Evolutionary conservation across 2,797 vertebrate species (phyloP), one percentile per base, ranked within the genome.

Genomic region (Peromyscus nudipes): DNA sequence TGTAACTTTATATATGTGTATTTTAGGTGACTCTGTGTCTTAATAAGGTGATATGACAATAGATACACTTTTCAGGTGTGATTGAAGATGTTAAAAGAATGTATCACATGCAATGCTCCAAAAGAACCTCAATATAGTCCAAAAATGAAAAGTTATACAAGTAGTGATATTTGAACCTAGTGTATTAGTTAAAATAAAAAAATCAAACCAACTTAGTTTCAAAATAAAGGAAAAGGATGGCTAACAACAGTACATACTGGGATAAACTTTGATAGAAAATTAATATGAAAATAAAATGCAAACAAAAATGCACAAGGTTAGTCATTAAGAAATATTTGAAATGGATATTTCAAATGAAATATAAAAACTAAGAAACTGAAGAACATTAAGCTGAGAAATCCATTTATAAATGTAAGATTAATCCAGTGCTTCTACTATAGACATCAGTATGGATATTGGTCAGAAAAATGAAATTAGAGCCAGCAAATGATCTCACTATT

Each of bases 331-430:
- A 17, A 71, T 11, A 69, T 31, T 89, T 90, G 25, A 92, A 79
- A 75, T n/a, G 43, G 40, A 23, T 40, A 69, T 89, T 95, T 85
- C 65, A 91, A 81, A 40, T 37, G 40, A 94, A 96, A 95, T 37
- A 43, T 46, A 76, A 21, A 71, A 85, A 43, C 64, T 49, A 69
- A 64, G 62, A 77, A 73, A 80, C 9, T 12, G 71, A 83, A 55
- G 1, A 83, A 21, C 46, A 73, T 76, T 65, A 43, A 75, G 4
- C 37, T 57, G 14, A 83, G 80, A 96, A 80, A 88, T 80, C n/a
- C n/a, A 87, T 65, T 19, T 67, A 46, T 43, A 91, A 57, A 75
- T 64, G 1, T 75, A 94, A 89, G 64, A 67, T 49, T 31, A 67
- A 67, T 27, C 40, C 52, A 89, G 12, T 46, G 55, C 12, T 62